These are phyloP conservation scores for Cantharis nigra DNA, from an alignment of 2,888 invertebrate genomes.

Conservation along the genomic window DNA sequence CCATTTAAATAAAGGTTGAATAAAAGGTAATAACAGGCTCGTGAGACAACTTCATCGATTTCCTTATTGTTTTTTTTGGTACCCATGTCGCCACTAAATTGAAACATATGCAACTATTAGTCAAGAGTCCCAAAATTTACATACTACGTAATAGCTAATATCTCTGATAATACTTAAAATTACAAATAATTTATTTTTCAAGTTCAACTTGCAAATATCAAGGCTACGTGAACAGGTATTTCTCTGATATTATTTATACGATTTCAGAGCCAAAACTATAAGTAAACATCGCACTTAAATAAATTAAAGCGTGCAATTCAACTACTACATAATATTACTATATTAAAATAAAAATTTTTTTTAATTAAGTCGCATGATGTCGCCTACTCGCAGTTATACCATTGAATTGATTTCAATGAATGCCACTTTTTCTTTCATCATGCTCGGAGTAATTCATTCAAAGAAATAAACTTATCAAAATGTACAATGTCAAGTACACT, in stretches of 20 bases:
- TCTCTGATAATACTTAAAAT: neutral
- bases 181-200: neutral
- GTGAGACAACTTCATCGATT: neutral
- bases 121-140: neutral
- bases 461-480: constrained; percentile 1
- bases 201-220: neutral
- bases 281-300: neutral
- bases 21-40: neutral
- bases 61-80: neutral
- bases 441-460: neutral
- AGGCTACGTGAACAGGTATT: neutral
- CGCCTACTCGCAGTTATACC: neutral
- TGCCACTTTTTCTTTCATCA: constrained; percentile 1
- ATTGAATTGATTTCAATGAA: neutral
- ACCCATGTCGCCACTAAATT: neutral
- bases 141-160: too few species aligned
- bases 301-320: neutral
- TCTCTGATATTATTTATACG: neutral
- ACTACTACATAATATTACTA: neutral
- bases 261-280: neutral
- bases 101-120: neutral
- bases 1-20: neutral
- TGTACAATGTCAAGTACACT: constrained; percentile 4
- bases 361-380: neutral
- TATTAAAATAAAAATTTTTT: neutral